Evolutionary conservation across 1,140 invertebrate species (phyloP).

Genomic region (Ooceraea biroi): DNA sequence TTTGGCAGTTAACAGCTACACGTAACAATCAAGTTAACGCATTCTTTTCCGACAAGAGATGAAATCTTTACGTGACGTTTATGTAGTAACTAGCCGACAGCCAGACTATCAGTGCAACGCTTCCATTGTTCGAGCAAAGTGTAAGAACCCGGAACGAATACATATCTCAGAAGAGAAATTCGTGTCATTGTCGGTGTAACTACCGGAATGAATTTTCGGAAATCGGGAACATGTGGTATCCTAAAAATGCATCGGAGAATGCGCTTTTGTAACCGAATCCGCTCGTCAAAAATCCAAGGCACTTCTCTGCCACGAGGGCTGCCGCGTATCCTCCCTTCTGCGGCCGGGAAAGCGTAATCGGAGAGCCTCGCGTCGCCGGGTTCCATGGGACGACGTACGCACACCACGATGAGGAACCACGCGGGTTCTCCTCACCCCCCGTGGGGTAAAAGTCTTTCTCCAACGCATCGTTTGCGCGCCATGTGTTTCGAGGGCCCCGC

Average conservation of each 20-base stretch:
- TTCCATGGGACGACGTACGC: slow-evolving; percentile 54
- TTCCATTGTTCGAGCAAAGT: not conserved
- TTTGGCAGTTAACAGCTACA: slow-evolving; percentile 48
- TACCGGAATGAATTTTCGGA: not conserved
- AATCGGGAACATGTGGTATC: not conserved
- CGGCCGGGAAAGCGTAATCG: slow-evolving; percentile 74
- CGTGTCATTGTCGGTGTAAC: not conserved
- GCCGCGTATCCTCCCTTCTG: slow-evolving; percentile 42
- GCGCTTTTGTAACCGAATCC: slow-evolving; percentile 32
- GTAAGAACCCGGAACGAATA: not conserved
- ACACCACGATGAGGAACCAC: slow-evolving; percentile 72
- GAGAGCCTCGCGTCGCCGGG: slow-evolving; percentile 62
- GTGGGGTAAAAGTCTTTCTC: slow-evolving; percentile 84
- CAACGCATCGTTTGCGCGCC: slow-evolving; percentile 79
- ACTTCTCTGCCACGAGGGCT: slow-evolving; percentile 24
- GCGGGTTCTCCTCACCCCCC: slow-evolving; percentile 80
- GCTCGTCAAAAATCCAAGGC: slow-evolving; percentile 34
- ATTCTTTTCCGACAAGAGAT: not conserved
- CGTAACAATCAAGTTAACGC: slow-evolving; percentile 62
- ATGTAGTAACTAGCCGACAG: too few relatives aligned
- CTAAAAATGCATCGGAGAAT: not conserved
- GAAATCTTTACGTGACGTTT: not conserved
- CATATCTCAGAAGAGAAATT: not conserved
- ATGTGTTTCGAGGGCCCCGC: slow-evolving; percentile 80
- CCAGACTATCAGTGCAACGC: not conserved